Evolutionary conservation across 2,797 vertebrate species (phyloP), one percentile per base, ranked within the genome.

Genomic region (Syngnathus rostellatus): DNA sequence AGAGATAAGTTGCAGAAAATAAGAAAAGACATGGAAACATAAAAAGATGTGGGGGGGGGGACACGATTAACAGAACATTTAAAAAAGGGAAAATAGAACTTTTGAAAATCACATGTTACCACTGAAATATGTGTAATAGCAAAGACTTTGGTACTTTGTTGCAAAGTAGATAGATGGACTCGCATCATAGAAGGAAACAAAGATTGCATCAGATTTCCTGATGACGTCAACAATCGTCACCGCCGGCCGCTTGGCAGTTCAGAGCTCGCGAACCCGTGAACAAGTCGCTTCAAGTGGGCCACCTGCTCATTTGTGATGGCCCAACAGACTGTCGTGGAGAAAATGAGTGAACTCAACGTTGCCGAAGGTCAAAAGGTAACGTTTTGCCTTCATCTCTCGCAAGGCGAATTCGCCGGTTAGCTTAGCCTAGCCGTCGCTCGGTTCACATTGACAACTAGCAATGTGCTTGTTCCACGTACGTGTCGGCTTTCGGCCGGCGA

Each of bases 311-410:
- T 46, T 64, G 48, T 45, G 48, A 91, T 92, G 91, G 75, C 88
- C 17, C 89, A 86, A 11, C 81, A 87, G 17, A 53, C 68, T 25
- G 76, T 92, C 16, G 78, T 69, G 54, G 84, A 89, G 53, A 87
- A 90, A 69, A 85, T 92, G 83, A 88, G 85, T 59, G 77, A 82
- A 40, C 11, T 93, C 68, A 65, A 90, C 63, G 73, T 93, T 53
- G 58, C 75, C 21, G 83, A 73, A 6, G 77, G 69, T 7, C 88
- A 88, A 70, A 87, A 89, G 90, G 91, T 92, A 54, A 45, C 16
- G 16, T 43, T 5, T 66, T 5, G 10, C 14, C 51, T 31, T 58
- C n/a, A 43, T 64, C 38, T 51, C 14, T 31, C 14, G 25, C 62
- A 6, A 10, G 0, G 8, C 5, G 11, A 14, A 65, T 25, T 65